A percentile compares a stretch with the other conserved stretches of the same genome.
phyloP scores from a whole-genome alignment of 2,797 vertebrate genomes.

The Acridotheres tristis region DNA sequence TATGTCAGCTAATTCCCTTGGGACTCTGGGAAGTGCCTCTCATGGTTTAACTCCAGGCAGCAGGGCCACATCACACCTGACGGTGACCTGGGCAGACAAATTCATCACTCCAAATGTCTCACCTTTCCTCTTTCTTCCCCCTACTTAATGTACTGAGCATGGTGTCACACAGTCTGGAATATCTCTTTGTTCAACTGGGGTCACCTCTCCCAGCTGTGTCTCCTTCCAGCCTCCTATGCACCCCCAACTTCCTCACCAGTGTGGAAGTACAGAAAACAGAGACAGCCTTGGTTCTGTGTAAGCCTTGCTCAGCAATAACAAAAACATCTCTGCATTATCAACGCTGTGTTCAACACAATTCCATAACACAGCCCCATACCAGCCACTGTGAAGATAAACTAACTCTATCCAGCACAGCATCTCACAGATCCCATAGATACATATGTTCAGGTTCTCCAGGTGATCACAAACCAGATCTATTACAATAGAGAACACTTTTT shows the following conservation, averaged over 20 bases:
- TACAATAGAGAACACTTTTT: neutral
- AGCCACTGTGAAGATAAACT: neutral
- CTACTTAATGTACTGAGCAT: neutral
- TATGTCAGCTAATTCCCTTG: neutral
- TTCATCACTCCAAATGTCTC: neutral
- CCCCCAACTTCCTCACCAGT: fast-evolving
- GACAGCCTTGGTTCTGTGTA: neutral
- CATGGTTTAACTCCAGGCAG: neutral
- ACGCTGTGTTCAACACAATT: neutral
- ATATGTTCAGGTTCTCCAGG: neutral
- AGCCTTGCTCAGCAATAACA: neutral
- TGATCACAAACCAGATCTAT: neutral
- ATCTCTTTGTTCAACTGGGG: neutral
- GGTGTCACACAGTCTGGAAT: neutral
- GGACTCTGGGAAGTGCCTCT: neutral
- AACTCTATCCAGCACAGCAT: neutral
- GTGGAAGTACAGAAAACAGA: fast-evolving
- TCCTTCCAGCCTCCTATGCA: fast-evolving
- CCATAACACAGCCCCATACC: neutral
- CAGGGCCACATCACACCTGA: neutral
- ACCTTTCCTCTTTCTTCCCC: neutral
- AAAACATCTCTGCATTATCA: no score
- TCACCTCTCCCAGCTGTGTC: neutral
- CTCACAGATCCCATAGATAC: neutral
- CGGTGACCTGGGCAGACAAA: neutral